Percentiles rank a stretch among this genome's conserved stretches.
These are phyloP conservation scores for Aphaenogaster rudis DNA, from an alignment of 1,140 invertebrate species.

Conservation along the genomic window DNA sequence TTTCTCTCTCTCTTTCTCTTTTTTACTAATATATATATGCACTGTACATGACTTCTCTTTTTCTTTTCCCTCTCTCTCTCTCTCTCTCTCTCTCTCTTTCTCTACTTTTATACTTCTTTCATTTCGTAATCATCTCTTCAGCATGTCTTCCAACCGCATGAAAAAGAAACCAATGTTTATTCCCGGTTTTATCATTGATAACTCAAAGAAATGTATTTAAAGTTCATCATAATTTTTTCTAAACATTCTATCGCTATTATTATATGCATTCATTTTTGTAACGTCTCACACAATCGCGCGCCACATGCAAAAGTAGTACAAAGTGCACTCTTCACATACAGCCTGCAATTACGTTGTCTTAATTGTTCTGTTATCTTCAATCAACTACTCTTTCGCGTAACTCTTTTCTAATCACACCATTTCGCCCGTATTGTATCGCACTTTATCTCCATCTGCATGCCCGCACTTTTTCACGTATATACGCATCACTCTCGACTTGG, in stretches of 20 bases:
- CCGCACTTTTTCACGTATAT: slow-evolving; percentile 11
- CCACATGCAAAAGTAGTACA: slow-evolving; percentile 8
- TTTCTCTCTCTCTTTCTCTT: slow-evolving; percentile 68
- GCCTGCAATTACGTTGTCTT: background rate
- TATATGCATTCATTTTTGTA: background rate
- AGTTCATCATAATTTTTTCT: background rate
- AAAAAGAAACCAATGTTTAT: slow-evolving; percentile 12
- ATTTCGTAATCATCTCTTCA: slow-evolving; percentile 3
- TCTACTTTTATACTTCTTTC: slow-evolving; percentile 2
- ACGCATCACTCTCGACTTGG: slow-evolving; percentile 16
- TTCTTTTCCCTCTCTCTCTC: background rate
- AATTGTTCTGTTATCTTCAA: slow-evolving; percentile 4
- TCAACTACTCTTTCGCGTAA: background rate
- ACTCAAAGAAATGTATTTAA: background rate
- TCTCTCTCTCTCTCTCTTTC: background rate
- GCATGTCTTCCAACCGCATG: slow-evolving; percentile 31
- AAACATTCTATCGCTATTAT: background rate
- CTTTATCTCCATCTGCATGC: slow-evolving; percentile 28
- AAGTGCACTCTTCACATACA: background rate
- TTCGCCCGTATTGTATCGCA: slow-evolving; percentile 17
- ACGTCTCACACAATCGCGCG: background rate
- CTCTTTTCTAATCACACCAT: background rate
- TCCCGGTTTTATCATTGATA: background rate
- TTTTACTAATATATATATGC: slow-evolving; percentile 16
- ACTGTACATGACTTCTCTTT: slow-evolving; percentile 11